Evolutionary conservation across 2,113 vertebrate species (phyloP).

Genomic region (Eublepharis macularius): DNA sequence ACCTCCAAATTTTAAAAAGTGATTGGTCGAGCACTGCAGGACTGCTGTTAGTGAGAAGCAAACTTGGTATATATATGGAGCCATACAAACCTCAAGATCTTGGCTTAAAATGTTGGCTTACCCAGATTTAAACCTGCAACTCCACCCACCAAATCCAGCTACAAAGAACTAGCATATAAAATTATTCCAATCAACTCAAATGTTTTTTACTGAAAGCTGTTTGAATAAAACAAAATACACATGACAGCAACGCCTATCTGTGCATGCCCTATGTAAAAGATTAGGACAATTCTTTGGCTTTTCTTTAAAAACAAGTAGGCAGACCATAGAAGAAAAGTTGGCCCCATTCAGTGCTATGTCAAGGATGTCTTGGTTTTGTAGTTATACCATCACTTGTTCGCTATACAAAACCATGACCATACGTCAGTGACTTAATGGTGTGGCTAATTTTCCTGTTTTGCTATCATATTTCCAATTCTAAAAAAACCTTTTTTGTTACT

Average conservation of each 20-base stretch:
- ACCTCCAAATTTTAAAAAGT: not conserved
- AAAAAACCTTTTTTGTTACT: slow-evolving; percentile 74
- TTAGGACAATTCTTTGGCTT: slow-evolving; percentile 25
- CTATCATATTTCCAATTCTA: slow-evolving; percentile 44
- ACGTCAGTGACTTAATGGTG: not conserved
- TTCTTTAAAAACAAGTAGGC: not conserved
- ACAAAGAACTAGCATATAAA: not conserved
- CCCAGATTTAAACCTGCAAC: not conserved
- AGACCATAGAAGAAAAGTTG: slow-evolving; percentile 47
- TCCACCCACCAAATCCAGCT: not conserved
- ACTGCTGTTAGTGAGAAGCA: not conserved
- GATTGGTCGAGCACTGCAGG: not conserved
- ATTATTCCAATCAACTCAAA: not conserved
- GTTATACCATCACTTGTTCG: not conserved
- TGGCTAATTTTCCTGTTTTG: slow-evolving; percentile 39
- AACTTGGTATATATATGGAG: not conserved
- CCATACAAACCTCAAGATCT: not conserved
- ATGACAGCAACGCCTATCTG: slow-evolving; percentile 7
- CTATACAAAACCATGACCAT: slow-evolving; percentile 26
- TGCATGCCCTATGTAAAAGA: slow-evolving; percentile 5
- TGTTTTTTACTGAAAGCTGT: slow-evolving; percentile 25
- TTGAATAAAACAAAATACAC: slow-evolving; percentile 32
- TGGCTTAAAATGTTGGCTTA: not conserved
- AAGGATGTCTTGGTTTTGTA: slow-evolving; percentile 2
- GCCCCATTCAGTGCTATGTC: slow-evolving; percentile 34